These are phyloP conservation scores for Sterrhoptilus dennistouni DNA, from an alignment of 2,113 vertebrate species.

Conservation along the genomic window DNA sequence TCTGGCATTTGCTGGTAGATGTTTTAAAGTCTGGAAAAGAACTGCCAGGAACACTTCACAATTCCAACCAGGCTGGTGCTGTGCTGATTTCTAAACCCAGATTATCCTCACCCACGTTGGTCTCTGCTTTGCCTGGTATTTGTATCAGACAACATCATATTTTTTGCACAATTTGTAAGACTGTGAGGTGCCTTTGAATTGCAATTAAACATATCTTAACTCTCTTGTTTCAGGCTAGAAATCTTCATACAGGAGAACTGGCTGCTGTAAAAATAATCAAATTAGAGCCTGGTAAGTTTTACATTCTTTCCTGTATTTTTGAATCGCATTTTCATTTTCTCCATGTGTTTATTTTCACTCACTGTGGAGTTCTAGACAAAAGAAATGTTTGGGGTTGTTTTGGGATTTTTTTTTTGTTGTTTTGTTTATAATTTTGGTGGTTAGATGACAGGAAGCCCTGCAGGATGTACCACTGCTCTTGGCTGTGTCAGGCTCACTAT, in stretches of 20 bases:
- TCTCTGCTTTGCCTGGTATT: background rate
- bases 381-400: background rate
- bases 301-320: background rate
- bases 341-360: slow-evolving; percentile 12
- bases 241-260: slow-evolving; percentile 91
- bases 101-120: background rate
- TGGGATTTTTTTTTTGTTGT: background rate
- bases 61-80: background rate
- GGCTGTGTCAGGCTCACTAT: background rate
- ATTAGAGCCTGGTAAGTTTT: slow-evolving; percentile 92
- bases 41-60: background rate
- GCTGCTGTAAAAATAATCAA: slow-evolving; percentile 99
- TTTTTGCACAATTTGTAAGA: background rate
- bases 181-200: background rate
- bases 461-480: background rate
- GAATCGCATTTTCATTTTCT: background rate
- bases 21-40: background rate
- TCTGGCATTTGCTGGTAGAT: background rate
- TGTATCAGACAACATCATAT: background rate
- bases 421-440: background rate
- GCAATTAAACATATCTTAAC: slow-evolving; percentile 20
- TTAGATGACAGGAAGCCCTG: slow-evolving; percentile 35
- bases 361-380: background rate
- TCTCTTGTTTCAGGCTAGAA: slow-evolving; percentile 88
- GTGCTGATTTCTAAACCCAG: background rate